Evolutionary conservation across 2,797 vertebrate species (phyloP), one percentile per base, ranked within the genome.

Genomic region (Loris lydekkerianus): DNA sequence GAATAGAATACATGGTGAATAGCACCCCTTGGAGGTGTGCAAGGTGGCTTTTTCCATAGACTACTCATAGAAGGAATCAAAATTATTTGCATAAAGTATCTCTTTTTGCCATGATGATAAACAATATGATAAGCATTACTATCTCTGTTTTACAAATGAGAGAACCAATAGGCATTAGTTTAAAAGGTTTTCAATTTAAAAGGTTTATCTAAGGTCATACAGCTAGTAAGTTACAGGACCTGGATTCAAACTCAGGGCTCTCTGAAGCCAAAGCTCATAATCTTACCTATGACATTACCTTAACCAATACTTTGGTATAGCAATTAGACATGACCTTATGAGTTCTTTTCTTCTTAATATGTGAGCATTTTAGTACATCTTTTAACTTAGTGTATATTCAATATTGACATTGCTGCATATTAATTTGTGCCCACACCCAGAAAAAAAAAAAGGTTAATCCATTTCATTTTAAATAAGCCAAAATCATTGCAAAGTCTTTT

Each of bases 301-400:
- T 82, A 91, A n/a, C 23, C 58, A 31, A 61, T 27, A 0, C 11
- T 23, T 5, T 78, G 27, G 10, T 20, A 10, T 40, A 73, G 94
- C 10, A 60, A 18, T 37, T 31, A 58, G 46, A 73, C 5, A 11
- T 0, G 18, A 84, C 72, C 18, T 86, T 72, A 91, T 18, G 37
- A 37, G 63, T 81, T 76, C 49, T 95, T 61, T 7, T 69, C 40
- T 20, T 94, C 69, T 94, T 63, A 87, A 75, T 25, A 58, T 69
- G 13, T 76, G 89, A 92, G 46, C 15, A 15, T 15, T 53, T 53
- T 53, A 46, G 10, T 75, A 49, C 15, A 86, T 70, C 29, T 94
- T 91, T 96, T 69, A 96, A 91, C 5, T 96, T 72, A 78, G 17
- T n/a, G 37, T 83, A 63, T 88, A 92, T 40, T 86, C 92, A 92